These are phyloP conservation scores for Iguana delicatissima DNA, from an alignment of 2,797 vertebrate genomes.

Conservation along the genomic window DNA sequence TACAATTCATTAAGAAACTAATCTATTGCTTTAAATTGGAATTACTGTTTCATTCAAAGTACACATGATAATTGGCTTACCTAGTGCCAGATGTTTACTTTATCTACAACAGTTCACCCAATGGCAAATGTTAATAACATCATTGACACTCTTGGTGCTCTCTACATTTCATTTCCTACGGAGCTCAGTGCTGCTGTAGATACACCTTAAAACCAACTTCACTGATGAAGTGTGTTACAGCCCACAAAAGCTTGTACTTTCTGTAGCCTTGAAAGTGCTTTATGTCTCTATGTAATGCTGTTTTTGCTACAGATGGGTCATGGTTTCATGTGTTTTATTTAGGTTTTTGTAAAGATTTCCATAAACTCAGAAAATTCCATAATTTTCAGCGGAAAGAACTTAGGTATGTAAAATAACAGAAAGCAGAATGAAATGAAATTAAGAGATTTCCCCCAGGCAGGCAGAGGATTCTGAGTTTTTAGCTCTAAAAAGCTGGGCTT, in stretches of 20 bases:
- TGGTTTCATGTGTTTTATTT: neutral
- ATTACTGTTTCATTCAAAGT: neutral
- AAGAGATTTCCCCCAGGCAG: neutral
- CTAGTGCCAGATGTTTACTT: neutral
- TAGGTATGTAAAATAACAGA: neutral
- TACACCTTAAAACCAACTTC: neutral
- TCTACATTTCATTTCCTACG: neutral
- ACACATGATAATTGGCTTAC: neutral
- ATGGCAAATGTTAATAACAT: neutral
- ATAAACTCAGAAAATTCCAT: neutral
- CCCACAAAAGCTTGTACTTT: neutral
- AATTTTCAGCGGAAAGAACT: neutral
- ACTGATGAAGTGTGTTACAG: neutral
- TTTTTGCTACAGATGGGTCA: too few relatives aligned
- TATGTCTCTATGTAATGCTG: too few relatives aligned
- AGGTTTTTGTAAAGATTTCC: neutral
- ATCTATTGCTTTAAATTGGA: too few relatives aligned
- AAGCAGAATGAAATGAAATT: neutral
- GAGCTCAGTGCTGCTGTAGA: neutral
- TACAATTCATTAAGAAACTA: too few relatives aligned
- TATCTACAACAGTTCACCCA: neutral
- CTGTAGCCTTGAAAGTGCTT: too few relatives aligned
- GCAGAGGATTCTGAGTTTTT: neutral
- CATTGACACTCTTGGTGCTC: neutral
- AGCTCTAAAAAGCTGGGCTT: neutral